Base-by-base conservation (phyloP, 2,888 invertebrate genomes). In the Silvanus unidentatus region DNA sequence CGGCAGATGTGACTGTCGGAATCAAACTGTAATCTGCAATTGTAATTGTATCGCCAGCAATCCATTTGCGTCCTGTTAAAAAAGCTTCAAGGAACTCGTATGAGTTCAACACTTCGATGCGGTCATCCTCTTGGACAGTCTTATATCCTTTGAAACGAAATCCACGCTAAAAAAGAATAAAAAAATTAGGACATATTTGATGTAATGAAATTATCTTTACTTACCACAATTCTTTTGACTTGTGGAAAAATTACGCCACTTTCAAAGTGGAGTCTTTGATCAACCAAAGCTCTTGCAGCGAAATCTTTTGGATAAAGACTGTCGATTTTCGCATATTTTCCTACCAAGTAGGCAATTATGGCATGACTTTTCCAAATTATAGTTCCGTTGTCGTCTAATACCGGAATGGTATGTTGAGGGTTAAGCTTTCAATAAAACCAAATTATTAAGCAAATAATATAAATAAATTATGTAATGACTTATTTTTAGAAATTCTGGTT, bases 201-300 rank as follows among this genome's bases (percentile, higher is more conserved):
- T 22, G 22, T 5, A 5, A 5, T 22, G 22, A 8, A 8, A 5
- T 22, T 22, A 22, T 22, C 8, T 22, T 11, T 8, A 28, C 28
- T 5, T 32, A 32, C 32, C 32, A 32, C 11, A 12, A 32, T 12
- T 3, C 5, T n/a, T n/a, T 11, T n/a, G 3, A 12, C 3, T 4
- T 5, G 3, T 5, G n/a, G 48, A 74, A 76, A 2, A 75, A 69
- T 42, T 5, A 69, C 67, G 1, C 73, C 72, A 42, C 69, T 68
- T 47, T 80, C 76, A 51, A 75, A 79, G 60, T 76, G 71, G 36
- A 80, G 58, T 30, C 73, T 66, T 52, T 77, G 76, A 57, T 81
- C 74, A 16, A 81, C 65, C 13, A 68, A 54, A 0, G 77, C 77
- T 16, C 80, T 63, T 39, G 60, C 65, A 39, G 71, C 61, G 1